Conservation (phyloP, 2,113 vertebrate genomes). For the Cichladusa arquata region DNA sequence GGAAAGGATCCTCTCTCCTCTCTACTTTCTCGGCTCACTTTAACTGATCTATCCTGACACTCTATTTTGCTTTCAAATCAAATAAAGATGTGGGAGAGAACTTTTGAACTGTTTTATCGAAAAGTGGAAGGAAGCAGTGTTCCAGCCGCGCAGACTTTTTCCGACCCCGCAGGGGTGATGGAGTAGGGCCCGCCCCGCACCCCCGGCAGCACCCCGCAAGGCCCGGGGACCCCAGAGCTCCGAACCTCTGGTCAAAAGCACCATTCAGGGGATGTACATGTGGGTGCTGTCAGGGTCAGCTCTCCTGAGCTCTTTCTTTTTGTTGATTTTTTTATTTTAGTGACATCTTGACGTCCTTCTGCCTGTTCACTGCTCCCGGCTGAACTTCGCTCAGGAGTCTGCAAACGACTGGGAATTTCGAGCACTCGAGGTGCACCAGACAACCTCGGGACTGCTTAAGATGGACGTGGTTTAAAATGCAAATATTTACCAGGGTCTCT, state of each 20-base stretch:
- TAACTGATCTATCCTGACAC: slow-evolving; percentile 47
- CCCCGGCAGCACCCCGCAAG: not conserved
- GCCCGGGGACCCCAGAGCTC: not conserved
- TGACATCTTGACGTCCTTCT: not conserved
- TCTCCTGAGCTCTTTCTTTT: not conserved
- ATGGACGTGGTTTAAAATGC: not conserved
- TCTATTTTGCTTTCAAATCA: slow-evolving; percentile 66
- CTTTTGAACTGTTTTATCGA: slow-evolving; percentile 57
- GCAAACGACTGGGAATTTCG: not conserved
- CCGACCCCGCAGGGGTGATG: not conserved
- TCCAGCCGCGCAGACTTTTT: not conserved
- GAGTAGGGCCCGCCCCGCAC: not conserved
- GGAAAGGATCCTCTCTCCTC: not conserved
- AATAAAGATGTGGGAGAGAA: slow-evolving; percentile 59
- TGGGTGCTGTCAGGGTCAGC: not conserved
- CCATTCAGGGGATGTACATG: not conserved
- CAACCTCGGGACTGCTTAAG: not conserved
- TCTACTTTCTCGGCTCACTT: not conserved
- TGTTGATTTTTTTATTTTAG: not conserved
- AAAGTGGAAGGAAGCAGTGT: slow-evolving; percentile 7
- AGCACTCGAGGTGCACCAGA: not conserved
- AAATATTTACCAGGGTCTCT: not conserved
- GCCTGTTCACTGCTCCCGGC: not conserved
- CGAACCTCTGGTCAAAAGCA: not conserved
- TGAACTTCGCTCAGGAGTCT: not conserved